Evolutionary conservation across 2,888 invertebrate species (phyloP).

Genomic region (Heliconius sara): DNA sequence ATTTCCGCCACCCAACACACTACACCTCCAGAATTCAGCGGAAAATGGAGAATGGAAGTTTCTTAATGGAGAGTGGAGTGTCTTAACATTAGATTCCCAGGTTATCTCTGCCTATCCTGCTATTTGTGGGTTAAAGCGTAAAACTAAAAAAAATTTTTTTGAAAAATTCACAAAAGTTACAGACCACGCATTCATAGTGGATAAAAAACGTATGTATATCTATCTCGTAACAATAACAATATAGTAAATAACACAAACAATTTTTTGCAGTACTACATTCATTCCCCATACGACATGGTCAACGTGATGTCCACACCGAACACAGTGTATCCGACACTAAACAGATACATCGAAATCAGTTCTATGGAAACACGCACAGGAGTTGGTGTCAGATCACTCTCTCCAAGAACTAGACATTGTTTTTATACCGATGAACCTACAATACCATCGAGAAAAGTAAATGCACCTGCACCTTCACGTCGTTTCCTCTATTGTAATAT

Average conservation of each 20-base stretch:
- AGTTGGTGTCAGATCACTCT: constrained; percentile 70
- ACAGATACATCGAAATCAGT: constrained; percentile 67
- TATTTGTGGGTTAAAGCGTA: not conserved
- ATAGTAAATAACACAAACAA: too few relatives aligned
- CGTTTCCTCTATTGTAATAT: too few relatives aligned
- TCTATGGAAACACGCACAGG: constrained; percentile 79
- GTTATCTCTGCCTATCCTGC: too few relatives aligned
- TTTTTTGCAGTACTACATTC: constrained; percentile 79
- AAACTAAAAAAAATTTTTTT: not conserved
- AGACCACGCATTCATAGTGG: too few relatives aligned
- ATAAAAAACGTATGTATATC: too few relatives aligned
- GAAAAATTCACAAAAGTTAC: too few relatives aligned
- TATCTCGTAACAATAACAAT: too few relatives aligned
- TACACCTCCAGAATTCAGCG: not conserved
- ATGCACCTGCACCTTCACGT: not conserved
- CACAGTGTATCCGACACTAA: constrained; percentile 62
- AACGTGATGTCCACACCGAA: constrained; percentile 69
- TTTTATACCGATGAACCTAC: constrained; percentile 78
- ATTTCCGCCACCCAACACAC: not conserved
- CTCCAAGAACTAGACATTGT: constrained; percentile 78
- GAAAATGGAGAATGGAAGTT: not conserved
- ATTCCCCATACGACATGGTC: constrained; percentile 84
- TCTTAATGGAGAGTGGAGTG: not conserved
- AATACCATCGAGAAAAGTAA: constrained; percentile 31
- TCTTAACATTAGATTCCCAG: not conserved